These are phyloP conservation scores for Nomada lathburiana DNA, from an alignment of 2,888 invertebrate species.

Conservation along the genomic window DNA sequence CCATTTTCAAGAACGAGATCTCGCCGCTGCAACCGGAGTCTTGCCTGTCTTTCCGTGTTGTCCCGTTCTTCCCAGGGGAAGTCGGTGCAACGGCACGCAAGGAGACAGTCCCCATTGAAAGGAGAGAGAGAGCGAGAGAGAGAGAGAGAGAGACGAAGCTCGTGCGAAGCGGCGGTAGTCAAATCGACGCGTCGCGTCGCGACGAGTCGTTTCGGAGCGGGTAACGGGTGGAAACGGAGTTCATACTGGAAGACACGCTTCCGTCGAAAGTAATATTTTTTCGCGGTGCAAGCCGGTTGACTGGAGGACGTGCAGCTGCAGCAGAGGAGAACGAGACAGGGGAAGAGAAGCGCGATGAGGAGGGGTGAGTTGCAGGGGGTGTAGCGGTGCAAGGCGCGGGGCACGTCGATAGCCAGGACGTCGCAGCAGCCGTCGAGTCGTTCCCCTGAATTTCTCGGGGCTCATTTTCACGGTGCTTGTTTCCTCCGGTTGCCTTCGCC, in stretches of 20 bases:
- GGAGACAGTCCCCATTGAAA: not conserved
- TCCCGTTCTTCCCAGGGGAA: conserved; percentile 8
- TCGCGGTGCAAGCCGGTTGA: conserved; percentile 36
- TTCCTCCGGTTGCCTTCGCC: conserved; percentile 11
- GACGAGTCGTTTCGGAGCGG: conserved; percentile 60
- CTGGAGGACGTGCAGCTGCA: not conserved
- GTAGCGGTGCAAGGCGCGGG: not conserved
- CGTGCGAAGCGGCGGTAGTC: conserved; percentile 46
- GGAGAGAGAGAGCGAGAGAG: not conserved
- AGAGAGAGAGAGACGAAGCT: not conserved
- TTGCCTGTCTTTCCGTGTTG: conserved; percentile 5
- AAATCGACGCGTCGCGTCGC: conserved; percentile 32
- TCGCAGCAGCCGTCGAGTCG: conserved; percentile 7
- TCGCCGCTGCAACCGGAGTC: conserved; percentile 13
- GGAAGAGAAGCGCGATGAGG: not conserved
- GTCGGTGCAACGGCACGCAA: not conserved
- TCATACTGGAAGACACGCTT: conserved; percentile 41
- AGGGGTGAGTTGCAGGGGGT: not conserved
- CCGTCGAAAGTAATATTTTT: conserved; percentile 72
- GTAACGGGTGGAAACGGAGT: conserved; percentile 58
- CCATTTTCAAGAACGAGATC: conserved; percentile 43
- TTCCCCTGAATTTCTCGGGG: conserved; percentile 59
- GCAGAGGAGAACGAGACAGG: not conserved
- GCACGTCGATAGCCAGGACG: conserved; percentile 29
- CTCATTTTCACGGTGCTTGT: conserved; percentile 52